A percentile compares a stretch with the other conserved stretches of the same genome.
phyloP scores from a whole-genome alignment of 2,797 vertebrate species.

The Zenarchopterus dispar region DNA sequence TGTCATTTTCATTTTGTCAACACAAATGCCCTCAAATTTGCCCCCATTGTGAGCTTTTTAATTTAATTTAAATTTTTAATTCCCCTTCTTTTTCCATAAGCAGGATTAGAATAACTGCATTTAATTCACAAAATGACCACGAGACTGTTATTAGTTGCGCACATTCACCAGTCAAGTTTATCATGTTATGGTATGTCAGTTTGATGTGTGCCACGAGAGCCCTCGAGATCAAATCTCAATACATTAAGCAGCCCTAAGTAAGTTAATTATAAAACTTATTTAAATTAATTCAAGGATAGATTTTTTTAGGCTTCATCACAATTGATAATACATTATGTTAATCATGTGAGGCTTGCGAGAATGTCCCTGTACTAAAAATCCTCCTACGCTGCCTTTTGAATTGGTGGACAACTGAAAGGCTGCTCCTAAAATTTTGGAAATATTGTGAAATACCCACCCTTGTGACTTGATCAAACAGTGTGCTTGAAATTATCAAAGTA shows the following conservation, averaged over 20 bases:
- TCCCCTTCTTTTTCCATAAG: not conserved
- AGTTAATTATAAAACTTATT: constrained; percentile 46
- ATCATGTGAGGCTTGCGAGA: constrained; percentile 61
- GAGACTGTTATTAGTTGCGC: not conserved
- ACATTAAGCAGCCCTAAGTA: constrained; percentile 22
- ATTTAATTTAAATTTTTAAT: too few species aligned
- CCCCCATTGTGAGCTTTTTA: not conserved
- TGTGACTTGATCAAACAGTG: constrained; percentile 68
- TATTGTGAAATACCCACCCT: constrained; percentile 57
- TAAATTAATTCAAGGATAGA: constrained; percentile 40
- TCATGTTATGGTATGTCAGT: constrained; percentile 3
- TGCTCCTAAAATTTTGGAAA: constrained; percentile 39
- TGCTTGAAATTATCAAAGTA: constrained; percentile 59
- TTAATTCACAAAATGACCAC: not conserved
- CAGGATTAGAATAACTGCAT: not conserved
- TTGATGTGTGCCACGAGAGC: constrained; percentile 6
- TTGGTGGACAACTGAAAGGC: constrained; percentile 57
- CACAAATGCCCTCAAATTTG: constrained; percentile 5
- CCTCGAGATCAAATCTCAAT: constrained; percentile 28
- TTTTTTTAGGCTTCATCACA: constrained; percentile 65
- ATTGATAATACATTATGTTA: constrained; percentile 65
- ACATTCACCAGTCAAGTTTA: not conserved
- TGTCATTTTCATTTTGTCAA: too few species aligned
- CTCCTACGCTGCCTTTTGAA: constrained; percentile 71
- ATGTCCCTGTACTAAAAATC: constrained; percentile 60